Conservation (phyloP, 2,888 invertebrate genomes). For the Parnassius orleans region DNA sequence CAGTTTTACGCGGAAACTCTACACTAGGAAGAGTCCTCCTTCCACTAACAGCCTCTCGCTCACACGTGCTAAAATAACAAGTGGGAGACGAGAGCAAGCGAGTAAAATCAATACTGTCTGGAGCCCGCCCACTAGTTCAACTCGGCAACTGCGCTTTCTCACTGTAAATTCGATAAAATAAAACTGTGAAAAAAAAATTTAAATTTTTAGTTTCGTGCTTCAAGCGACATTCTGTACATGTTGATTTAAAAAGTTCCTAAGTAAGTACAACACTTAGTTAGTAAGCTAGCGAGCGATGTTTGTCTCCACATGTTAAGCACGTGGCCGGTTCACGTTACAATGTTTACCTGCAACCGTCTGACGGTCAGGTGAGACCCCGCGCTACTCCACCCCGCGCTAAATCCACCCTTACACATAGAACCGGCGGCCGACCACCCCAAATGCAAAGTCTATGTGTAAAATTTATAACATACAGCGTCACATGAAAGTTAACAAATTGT, state of each 20-base stretch:
- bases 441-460: conserved; percentile 32
- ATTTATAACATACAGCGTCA: conserved; percentile 32
- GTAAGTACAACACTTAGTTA: background rate
- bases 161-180: conserved; percentile 78
- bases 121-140: conserved; percentile 74
- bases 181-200: conserved; percentile 75
- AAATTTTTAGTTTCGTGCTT: conserved; percentile 59
- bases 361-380: conserved; percentile 69
- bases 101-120: conserved; percentile 79
- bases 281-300: background rate
- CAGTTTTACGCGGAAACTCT: conserved; percentile 72
- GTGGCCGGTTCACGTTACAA: conserved; percentile 75
- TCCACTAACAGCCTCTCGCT: conserved; percentile 55
- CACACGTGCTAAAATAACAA: conserved; percentile 45
- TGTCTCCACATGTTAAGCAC: conserved; percentile 66
- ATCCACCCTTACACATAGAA: conserved; percentile 39
- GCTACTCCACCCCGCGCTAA: conserved; percentile 40
- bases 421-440: conserved; percentile 32
- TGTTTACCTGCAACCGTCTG: conserved; percentile 75
- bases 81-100: conserved; percentile 57
- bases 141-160: conserved; percentile 77
- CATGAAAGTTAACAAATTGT: conserved; percentile 33
- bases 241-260: background rate
- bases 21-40: conserved; percentile 68
- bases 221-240: conserved; percentile 32